Evolutionary conservation across 2,888 invertebrate species (phyloP).

Genomic region (Tenthredo mesomela): DNA sequence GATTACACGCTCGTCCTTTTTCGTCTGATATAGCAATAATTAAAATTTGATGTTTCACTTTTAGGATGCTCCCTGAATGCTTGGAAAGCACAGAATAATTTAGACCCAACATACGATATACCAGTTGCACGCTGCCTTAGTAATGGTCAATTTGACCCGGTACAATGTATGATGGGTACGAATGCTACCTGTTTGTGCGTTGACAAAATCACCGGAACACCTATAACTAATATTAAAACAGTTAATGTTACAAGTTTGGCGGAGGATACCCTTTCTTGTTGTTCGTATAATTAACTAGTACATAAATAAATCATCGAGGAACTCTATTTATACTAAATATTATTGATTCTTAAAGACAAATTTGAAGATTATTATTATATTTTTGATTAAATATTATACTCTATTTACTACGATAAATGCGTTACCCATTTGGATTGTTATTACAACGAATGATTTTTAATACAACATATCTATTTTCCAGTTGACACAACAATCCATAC

Average conservation of each 20-base stretch:
- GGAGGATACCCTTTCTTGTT: constrained; percentile 73
- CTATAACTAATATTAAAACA: constrained; percentile 69
- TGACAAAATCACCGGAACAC: constrained; percentile 79
- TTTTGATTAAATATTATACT: not conserved
- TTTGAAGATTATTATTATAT: not conserved
- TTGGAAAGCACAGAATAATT: constrained; percentile 77
- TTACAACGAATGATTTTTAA: constrained; percentile 15
- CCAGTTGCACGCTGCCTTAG: constrained; percentile 81
- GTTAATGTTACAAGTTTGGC: constrained; percentile 72
- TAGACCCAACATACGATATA: constrained; percentile 75
- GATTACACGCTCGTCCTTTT: not conserved
- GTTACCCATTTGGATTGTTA: not conserved
- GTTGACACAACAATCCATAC: constrained; percentile 75
- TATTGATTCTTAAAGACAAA: not conserved
- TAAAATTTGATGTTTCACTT: constrained; percentile 57
- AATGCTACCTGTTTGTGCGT: constrained; percentile 82
- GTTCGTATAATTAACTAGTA: constrained; percentile 68
- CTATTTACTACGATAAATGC: not conserved
- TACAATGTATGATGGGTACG: constrained; percentile 82
- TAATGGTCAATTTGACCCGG: constrained; percentile 84
- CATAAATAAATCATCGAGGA: not conserved
- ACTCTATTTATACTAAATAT: not conserved
- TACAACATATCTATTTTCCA: constrained; percentile 60
- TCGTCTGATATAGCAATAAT: not conserved
- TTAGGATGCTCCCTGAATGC: constrained; percentile 82